Evolutionary conservation across 2,113 vertebrate species (phyloP).

Genomic region (Mirounga angustirostris): DNA sequence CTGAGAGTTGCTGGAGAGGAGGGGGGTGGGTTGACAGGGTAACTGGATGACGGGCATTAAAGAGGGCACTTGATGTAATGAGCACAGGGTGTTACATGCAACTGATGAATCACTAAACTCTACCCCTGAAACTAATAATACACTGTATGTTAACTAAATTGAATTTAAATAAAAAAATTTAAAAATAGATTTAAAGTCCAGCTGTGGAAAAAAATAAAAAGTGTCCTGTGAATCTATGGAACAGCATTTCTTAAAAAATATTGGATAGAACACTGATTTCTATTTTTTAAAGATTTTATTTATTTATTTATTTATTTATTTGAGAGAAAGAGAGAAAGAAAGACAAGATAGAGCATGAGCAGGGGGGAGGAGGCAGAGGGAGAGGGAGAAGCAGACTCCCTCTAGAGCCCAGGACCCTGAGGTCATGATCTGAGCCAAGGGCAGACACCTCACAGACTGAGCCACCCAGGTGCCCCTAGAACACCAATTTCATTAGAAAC

Average conservation of each 20-base stretch:
- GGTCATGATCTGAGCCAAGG: not conserved
- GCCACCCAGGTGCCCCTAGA: not conserved
- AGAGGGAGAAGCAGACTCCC: too few species aligned
- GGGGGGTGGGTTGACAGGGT: not conserved
- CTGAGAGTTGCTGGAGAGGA: not conserved
- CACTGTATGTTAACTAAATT: not conserved
- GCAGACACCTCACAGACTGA: not conserved
- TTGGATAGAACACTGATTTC: not conserved
- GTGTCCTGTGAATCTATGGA: not conserved
- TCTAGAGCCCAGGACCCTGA: not conserved
- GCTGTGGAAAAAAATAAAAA: not conserved
- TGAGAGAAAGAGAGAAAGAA: too few species aligned
- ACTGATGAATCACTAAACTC: not conserved
- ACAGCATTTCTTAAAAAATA: not conserved
- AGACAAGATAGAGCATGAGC: too few species aligned
- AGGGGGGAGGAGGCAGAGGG: too few species aligned
- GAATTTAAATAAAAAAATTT: not conserved
- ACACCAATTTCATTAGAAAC: not conserved
- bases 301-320: too few species aligned
- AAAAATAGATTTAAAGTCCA: not conserved
- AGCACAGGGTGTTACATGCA: not conserved
- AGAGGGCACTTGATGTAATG: not conserved
- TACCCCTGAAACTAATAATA: not conserved
- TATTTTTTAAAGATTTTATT: too few species aligned
- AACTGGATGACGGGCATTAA: not conserved